Base-by-base conservation (phyloP, 37 sponge, comb jelly and placozoan genomes). In the Diacarnus erythraeanus region DNA sequence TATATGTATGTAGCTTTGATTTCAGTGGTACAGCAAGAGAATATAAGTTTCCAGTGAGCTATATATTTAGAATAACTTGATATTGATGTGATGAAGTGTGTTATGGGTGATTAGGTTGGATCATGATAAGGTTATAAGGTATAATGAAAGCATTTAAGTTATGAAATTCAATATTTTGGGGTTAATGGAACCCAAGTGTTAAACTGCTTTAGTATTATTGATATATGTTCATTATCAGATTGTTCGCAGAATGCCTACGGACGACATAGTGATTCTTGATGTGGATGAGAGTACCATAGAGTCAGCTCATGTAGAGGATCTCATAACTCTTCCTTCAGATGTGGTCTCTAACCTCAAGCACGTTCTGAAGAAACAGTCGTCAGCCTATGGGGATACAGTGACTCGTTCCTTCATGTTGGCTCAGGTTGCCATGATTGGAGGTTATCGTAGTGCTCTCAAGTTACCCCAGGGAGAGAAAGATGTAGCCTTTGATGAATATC, bases 251-350 rank as follows among this genome's bases (percentile, higher is more conserved):
- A 82, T 82, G 74, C 92, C 92, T 0, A 77, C 88, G 27, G 86
- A 85, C 25, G 95, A 94, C 35, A 80, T 88, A 3, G 95, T 94
- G 40, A 84, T 92, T 30, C 38, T 94, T 74, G 92, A 94, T 47
- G 71, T 88, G 35, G 95, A 94, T 73, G 86, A 83, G 33, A 80
- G 79, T 57, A 71, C 76, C 20, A 68, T 88, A 0, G 88, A 82
- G 79, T 81, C 87, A 0, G 81, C 87, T 0, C 71, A 87, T 27
- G 59, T 56, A 0, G 87, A 87, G 35, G 87, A 87, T 66, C 77
- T 87, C 25, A 31, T 18, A 3, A 38, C 51, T 74, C 56, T 83
- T 18, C 83, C 83, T 21, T 30, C 63, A 9, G 77, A 81, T 21
- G 71, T 86, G 3, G 64, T 80, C 9, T 23, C 84, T 15, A 40